Evolutionary conservation across 2,113 vertebrate genomes (phyloP).

Genomic region (Platysteira castanea): DNA sequence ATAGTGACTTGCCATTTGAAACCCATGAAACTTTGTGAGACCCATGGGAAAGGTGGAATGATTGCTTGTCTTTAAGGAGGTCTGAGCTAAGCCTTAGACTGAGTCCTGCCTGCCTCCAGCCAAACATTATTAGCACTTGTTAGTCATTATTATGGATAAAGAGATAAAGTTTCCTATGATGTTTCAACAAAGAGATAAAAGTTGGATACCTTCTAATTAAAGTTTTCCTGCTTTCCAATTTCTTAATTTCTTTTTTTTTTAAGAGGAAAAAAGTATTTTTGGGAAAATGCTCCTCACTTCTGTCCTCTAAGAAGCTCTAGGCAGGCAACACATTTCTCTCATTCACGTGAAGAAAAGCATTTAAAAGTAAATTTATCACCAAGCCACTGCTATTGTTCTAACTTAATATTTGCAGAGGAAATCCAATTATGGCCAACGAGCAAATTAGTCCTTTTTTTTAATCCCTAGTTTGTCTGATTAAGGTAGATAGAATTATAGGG

Average conservation of each 20-base stretch:
- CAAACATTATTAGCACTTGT: background rate
- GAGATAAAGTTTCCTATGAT: background rate
- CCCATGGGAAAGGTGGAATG: fast-evolving
- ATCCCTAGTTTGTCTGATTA: background rate
- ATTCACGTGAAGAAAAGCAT: background rate
- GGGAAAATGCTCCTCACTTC: background rate
- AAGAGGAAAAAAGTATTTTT: background rate
- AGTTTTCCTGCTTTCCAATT: background rate
- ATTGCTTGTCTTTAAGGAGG: background rate
- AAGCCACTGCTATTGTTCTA: background rate
- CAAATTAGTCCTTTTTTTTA: background rate
- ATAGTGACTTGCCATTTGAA: background rate
- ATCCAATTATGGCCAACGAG: background rate
- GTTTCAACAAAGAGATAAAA: background rate
- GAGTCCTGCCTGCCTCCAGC: background rate
- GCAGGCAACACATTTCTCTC: background rate
- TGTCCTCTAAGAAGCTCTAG: background rate
- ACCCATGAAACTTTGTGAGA: background rate
- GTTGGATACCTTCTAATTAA: background rate
- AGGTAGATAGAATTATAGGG: background rate
- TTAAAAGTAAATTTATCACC: background rate
- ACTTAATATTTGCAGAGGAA: constrained; percentile 4
- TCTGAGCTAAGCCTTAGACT: background rate
- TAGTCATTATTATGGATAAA: background rate
- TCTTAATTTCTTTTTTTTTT: background rate